Evolutionary conservation across 2,888 invertebrate genomes (phyloP).

Genomic region (Zaprionus lineosus): DNA sequence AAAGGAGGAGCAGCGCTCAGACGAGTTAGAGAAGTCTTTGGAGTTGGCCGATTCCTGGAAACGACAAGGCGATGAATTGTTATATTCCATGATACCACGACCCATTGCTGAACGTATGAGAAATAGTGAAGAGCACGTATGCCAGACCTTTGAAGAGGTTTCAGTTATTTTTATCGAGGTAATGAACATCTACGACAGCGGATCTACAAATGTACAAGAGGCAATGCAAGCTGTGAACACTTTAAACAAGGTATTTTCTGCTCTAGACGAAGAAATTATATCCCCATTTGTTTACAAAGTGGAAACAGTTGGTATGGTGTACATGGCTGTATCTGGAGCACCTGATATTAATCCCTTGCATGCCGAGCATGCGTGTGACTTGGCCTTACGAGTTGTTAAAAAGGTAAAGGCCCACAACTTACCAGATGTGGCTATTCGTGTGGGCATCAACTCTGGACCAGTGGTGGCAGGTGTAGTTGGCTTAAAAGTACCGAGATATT

Average conservation of each 20-base stretch:
- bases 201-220: slow-evolving; percentile 81
- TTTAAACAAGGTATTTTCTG: slow-evolving; percentile 93
- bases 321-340: slow-evolving; percentile 95
- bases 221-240: slow-evolving; percentile 92
- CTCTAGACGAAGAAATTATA: slow-evolving; percentile 92
- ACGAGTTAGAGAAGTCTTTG: slow-evolving; percentile 90
- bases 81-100: slow-evolving; percentile 96
- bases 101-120: slow-evolving; percentile 91
- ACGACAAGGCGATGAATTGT: slow-evolving; percentile 90
- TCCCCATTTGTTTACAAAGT: slow-evolving; percentile 95
- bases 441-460: slow-evolving; percentile 92
- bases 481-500: slow-evolving; percentile 92
- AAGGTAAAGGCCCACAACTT: slow-evolving; percentile 87
- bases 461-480: slow-evolving; percentile 95
- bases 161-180: slow-evolving; percentile 82
- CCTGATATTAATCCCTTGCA: slow-evolving; percentile 90
- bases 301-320: slow-evolving; percentile 95
- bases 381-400: slow-evolving; percentile 89
- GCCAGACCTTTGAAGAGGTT: slow-evolving; percentile 86
- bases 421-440: slow-evolving; percentile 85
- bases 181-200: slow-evolving; percentile 79
- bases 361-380: slow-evolving; percentile 89
- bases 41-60: slow-evolving; percentile 92
- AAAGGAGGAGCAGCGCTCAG: slow-evolving; percentile 90
- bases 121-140: slow-evolving; percentile 90